A percentile compares a stretch with the other conserved stretches of the same genome.
These are phyloP conservation scores for Zygogramma bicolorata DNA, from an alignment of 2,888 invertebrate species.

Conservation along the genomic window DNA sequence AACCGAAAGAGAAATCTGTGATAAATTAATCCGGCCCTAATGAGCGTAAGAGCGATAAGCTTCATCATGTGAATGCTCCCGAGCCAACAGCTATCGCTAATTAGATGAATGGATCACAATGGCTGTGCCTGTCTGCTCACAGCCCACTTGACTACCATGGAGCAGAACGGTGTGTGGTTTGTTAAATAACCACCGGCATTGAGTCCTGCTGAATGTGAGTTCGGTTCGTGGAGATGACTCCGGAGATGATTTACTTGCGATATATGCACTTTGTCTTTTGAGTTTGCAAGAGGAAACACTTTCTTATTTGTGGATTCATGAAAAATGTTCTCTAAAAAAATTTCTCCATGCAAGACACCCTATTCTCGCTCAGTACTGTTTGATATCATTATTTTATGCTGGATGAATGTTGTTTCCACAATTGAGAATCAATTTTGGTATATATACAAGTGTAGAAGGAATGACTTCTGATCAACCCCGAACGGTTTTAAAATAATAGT, in stretches of 20 bases:
- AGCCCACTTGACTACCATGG: constrained; percentile 62
- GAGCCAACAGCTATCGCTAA: constrained; percentile 66
- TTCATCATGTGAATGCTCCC: constrained; percentile 65
- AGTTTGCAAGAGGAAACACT: neutral
- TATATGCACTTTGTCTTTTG: neutral
- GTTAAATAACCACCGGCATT: constrained; percentile 63
- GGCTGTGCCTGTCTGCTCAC: constrained; percentile 51
- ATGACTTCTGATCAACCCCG: too few relatives aligned
- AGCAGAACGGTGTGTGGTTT: constrained; percentile 63
- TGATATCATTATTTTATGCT: too few relatives aligned
- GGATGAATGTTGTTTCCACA: too few relatives aligned
- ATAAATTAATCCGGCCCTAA: constrained; percentile 68
- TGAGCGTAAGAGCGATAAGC: constrained; percentile 68
- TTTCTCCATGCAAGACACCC: too few relatives aligned
- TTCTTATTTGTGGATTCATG: too few relatives aligned
- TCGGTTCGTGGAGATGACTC: constrained; percentile 16
- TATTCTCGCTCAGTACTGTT: too few relatives aligned
- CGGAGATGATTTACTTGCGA: constrained; percentile 13
- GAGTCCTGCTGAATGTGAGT: constrained; percentile 52
- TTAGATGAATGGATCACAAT: constrained; percentile 67
- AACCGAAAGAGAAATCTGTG: constrained; percentile 55
- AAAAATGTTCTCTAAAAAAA: too few relatives aligned
- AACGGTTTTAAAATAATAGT: too few relatives aligned
- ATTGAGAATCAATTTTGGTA: too few relatives aligned
- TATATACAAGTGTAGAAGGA: too few relatives aligned